A percentile compares a stretch with the other conserved stretches of the same genome.
phyloP scores from a whole-genome alignment of 2,113 vertebrate genomes.

The Redunca redunca region DNA sequence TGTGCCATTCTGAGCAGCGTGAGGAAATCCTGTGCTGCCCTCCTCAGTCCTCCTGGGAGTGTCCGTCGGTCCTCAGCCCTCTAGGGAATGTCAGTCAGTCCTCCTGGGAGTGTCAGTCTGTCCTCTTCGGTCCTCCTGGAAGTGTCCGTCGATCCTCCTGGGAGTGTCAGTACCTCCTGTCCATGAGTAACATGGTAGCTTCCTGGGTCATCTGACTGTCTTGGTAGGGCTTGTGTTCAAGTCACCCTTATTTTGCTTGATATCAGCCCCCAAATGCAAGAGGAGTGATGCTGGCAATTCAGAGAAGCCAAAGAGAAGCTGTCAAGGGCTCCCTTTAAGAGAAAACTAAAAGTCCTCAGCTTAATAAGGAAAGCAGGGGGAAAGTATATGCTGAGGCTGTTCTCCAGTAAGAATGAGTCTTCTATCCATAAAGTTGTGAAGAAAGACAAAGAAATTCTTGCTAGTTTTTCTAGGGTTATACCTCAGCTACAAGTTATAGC shows the following conservation, averaged over 20 bases:
- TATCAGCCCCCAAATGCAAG: not conserved
- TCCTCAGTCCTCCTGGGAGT: not conserved
- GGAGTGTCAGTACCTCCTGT: not conserved
- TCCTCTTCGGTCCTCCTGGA: not conserved
- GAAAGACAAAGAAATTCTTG: not conserved
- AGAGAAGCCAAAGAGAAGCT: not conserved
- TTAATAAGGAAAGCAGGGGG: not conserved
- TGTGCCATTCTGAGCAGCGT: rapidly evolving
- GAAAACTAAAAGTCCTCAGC: not conserved
- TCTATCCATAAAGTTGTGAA: not conserved
- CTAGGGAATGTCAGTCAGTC: too few species aligned
- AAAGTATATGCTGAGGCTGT: not conserved
- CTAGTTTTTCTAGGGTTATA: not conserved
- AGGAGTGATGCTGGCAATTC: not conserved
- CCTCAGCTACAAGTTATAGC: not conserved
- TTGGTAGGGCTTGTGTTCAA: not conserved
- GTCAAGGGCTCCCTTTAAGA: not conserved
- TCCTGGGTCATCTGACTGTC: not conserved
- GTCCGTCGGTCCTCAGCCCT: not conserved
- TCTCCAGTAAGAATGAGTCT: not conserved
- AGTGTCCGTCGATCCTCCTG: not conserved
- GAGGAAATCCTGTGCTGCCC: not conserved
- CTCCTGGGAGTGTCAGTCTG: too few species aligned
- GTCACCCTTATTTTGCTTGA: not conserved
- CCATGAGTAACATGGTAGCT: not conserved